Conservation (phyloP, 2,888 invertebrate species). For the Aleiodes alternator region DNA sequence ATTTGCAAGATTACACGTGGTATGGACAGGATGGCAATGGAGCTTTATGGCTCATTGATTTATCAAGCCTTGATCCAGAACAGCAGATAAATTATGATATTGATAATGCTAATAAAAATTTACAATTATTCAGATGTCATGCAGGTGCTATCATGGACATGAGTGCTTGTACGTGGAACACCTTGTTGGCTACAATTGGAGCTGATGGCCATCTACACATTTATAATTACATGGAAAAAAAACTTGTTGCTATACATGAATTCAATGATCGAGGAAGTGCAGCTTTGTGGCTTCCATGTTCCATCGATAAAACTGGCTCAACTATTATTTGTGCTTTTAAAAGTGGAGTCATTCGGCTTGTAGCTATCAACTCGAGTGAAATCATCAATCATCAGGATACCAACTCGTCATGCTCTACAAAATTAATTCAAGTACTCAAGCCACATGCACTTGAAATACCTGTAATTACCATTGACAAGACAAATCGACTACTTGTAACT, state of each 20-base stretch:
- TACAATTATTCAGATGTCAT: constrained; percentile 82
- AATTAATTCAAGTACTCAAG: constrained; percentile 75
- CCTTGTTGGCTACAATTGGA: constrained; percentile 85
- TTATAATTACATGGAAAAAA: constrained; percentile 81
- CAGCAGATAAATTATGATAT: constrained; percentile 57
- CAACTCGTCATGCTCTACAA: constrained; percentile 50
- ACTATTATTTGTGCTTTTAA: constrained; percentile 83
- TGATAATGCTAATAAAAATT: constrained; percentile 73
- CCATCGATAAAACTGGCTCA: constrained; percentile 81
- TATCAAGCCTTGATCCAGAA: constrained; percentile 75
- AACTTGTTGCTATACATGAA: constrained; percentile 79
- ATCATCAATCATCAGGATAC: constrained; percentile 48
- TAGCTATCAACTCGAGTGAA: constrained; percentile 60
- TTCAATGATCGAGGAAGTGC: constrained; percentile 78
- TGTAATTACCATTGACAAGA: constrained; percentile 79
- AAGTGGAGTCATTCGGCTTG: constrained; percentile 83
- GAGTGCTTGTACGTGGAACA: constrained; percentile 82
- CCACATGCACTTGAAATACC: constrained; percentile 82
- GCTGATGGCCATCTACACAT: constrained; percentile 84
- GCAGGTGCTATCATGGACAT: constrained; percentile 85
- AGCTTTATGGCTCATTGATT: constrained; percentile 86
- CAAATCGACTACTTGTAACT: constrained; percentile 72
- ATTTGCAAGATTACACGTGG: constrained; percentile 76
- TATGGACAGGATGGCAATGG: constrained; percentile 93
- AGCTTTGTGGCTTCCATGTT: constrained; percentile 83